A percentile compares a stretch with the other conserved stretches of the same genome.
These are phyloP conservation scores for Pseudomugil gertrudae DNA, from an alignment of 2,797 vertebrate genomes.

Conservation along the genomic window DNA sequence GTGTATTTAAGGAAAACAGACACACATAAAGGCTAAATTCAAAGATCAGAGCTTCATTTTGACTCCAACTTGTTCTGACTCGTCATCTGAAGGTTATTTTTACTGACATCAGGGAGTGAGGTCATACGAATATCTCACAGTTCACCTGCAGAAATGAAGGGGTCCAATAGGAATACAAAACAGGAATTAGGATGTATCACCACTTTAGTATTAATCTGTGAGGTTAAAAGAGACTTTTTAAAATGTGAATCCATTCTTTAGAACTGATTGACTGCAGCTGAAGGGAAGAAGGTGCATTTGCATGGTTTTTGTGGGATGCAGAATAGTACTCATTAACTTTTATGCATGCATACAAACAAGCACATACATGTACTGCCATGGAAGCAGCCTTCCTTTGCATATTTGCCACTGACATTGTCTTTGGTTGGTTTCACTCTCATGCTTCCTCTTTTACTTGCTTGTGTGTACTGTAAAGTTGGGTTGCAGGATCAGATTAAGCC, in stretches of 20 bases:
- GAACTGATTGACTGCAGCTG: constrained; percentile 17
- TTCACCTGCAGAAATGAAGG: neutral
- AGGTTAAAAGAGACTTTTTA: neutral
- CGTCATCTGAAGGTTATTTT: constrained; percentile 8
- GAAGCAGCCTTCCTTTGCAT: constrained; percentile 36
- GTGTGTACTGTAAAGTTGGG: constrained; percentile 3
- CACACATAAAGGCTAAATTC: constrained; percentile 4
- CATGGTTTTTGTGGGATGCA: constrained; percentile 5
- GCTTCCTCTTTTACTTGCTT: constrained; percentile 41
- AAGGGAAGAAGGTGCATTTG: constrained; percentile 9
- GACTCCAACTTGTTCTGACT: constrained; percentile 36
- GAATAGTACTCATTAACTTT: neutral
- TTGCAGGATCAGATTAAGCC: constrained; percentile 5
- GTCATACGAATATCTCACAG: constrained; percentile 12
- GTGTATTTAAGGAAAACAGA: constrained; percentile 14
- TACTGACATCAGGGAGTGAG: constrained; percentile 13
- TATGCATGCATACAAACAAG: constrained; percentile 4
- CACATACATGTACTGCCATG: constrained; percentile 15
- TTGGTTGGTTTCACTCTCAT: constrained; percentile 2
- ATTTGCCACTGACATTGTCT: constrained; percentile 30
- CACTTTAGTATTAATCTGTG: neutral
- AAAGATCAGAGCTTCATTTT: constrained; percentile 8
- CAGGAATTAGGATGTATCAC: neutral
- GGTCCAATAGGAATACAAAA: neutral
- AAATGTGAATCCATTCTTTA: neutral